Percentiles rank a stretch among this genome's conserved stretches.
Evolutionary conservation across 2,888 invertebrate genomes (phyloP).

Genomic region (Lasioglossum marginatum): DNA sequence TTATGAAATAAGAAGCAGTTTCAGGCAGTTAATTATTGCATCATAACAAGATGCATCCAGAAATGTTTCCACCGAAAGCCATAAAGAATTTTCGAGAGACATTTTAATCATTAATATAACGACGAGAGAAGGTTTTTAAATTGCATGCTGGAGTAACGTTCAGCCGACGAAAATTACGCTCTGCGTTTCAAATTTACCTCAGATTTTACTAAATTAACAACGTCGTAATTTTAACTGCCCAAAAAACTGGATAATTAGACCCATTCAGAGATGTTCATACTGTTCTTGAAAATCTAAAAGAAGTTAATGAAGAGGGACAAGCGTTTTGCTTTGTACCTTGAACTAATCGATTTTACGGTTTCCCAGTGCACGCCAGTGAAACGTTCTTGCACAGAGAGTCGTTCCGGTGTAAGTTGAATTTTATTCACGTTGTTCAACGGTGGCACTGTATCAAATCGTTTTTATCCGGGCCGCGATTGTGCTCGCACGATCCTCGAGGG

Average conservation of each 20-base stretch:
- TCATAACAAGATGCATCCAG: too few species aligned
- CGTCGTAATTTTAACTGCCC: not conserved
- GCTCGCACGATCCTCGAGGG: conserved; percentile 1
- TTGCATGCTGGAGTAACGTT: too few species aligned
- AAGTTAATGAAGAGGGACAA: not conserved
- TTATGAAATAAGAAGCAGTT: too few species aligned
- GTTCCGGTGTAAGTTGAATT: not conserved
- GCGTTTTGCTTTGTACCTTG: not conserved
- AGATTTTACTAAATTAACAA: not conserved
- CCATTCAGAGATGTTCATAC: not conserved
- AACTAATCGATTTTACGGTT: not conserved
- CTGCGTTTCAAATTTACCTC: too few species aligned
- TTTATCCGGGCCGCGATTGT: not conserved
- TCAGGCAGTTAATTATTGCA: too few species aligned
- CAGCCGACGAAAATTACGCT: too few species aligned
- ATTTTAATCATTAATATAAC: too few species aligned
- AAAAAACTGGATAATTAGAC: not conserved
- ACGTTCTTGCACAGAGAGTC: not conserved
- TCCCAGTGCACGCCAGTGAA: not conserved
- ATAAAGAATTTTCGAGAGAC: too few species aligned
- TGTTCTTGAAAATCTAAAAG: not conserved
- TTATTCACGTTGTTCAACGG: not conserved
- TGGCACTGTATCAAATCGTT: conserved; percentile 15
- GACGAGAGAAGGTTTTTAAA: too few species aligned
- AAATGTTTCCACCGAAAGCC: too few species aligned